These are phyloP conservation scores for Leucania comma DNA, from an alignment of 2,888 invertebrate species.

Conservation along the genomic window DNA sequence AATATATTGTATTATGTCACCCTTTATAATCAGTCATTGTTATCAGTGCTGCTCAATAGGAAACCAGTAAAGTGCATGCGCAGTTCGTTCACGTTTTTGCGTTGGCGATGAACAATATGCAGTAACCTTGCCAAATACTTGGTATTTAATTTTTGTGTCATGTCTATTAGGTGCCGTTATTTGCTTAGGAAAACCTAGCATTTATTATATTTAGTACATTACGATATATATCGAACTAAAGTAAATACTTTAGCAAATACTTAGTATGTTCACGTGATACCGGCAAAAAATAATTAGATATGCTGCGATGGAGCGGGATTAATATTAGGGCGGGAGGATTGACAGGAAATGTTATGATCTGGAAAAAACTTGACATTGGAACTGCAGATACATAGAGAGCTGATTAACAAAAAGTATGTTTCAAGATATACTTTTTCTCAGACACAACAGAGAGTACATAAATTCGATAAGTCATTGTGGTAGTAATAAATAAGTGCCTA, in stretches of 20 bases:
- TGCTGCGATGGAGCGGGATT: not conserved
- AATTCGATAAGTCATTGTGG: not conserved
- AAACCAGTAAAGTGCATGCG: conserved; percentile 35
- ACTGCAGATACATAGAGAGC: not conserved
- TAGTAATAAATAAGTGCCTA: conserved; percentile 7
- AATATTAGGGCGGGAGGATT: not conserved
- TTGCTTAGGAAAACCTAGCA: not conserved
- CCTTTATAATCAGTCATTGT: conserved; percentile 53
- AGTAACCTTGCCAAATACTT: conserved; percentile 58
- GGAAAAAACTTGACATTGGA: not conserved
- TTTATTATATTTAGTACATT: not conserved
- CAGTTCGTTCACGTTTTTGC: conserved; percentile 46
- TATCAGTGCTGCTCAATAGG: conserved; percentile 39
- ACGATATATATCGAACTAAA: too few species aligned
- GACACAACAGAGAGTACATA: not conserved
- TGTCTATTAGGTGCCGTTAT: conserved; percentile 2
- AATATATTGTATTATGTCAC: conserved; percentile 56
- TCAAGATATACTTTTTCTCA: not conserved
- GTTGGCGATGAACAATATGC: conserved; percentile 54
- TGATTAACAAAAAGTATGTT: not conserved
- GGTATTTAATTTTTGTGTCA: conserved; percentile 33
- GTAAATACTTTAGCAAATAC: too few species aligned
- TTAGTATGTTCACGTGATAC: not conserved
- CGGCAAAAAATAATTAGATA: not conserved
- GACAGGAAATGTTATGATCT: too few species aligned